Evolutionary conservation across 1,140 invertebrate genomes (phyloP).

Genomic region (Choristoneura fumiferana): DNA sequence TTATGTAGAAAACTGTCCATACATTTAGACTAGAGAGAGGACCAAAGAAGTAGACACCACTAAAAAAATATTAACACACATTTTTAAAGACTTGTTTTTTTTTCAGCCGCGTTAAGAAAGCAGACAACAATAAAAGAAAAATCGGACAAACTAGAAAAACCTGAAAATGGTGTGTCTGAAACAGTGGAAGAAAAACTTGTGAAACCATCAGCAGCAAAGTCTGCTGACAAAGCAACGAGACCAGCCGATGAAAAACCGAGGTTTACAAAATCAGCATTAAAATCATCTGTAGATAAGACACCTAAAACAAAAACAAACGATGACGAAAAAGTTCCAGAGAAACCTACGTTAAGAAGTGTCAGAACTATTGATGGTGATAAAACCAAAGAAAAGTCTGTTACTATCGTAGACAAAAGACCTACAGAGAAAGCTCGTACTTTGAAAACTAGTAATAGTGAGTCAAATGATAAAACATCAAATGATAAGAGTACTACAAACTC

Average conservation of each 20-base stretch:
- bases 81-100: too few species aligned
- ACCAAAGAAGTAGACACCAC: too few species aligned
- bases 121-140: slow-evolving; percentile 65
- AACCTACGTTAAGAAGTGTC: slow-evolving; percentile 55
- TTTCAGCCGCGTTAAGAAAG: slow-evolving; percentile 66
- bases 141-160: slow-evolving; percentile 8
- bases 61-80: too few species aligned
- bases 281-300: slow-evolving; percentile 45
- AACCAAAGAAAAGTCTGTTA: slow-evolving; percentile 63
- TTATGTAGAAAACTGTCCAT: too few species aligned
- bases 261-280: slow-evolving; percentile 59
- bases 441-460: slow-evolving; percentile 42
- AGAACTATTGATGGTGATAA: slow-evolving; percentile 67
- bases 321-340: slow-evolving; percentile 59
- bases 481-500: slow-evolving; percentile 38
- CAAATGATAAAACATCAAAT: slow-evolving; percentile 46
- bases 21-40: too few species aligned
- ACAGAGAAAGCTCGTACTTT: slow-evolving; percentile 49
- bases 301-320: slow-evolving; percentile 34
- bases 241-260: slow-evolving; percentile 55
- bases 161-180: slow-evolving; percentile 57
- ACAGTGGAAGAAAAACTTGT: slow-evolving; percentile 60
- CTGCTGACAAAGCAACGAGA: slow-evolving; percentile 50
- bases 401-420: slow-evolving; percentile 57
- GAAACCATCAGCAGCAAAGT: slow-evolving; percentile 62